phyloP scores from a whole-genome alignment of 2,797 vertebrate genomes.

The Eidolon dupreanum region DNA sequence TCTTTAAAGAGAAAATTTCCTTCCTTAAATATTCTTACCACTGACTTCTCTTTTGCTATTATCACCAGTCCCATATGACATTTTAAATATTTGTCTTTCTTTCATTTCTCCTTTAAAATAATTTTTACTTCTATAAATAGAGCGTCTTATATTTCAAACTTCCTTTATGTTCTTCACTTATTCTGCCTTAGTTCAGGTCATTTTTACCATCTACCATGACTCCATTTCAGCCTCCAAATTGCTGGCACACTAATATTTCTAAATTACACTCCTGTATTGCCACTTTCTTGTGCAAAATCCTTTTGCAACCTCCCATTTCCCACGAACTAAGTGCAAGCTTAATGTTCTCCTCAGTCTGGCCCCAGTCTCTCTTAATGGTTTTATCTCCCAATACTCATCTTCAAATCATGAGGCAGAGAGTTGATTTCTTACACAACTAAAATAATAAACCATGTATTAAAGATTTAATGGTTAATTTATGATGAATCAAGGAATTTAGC shows the following conservation, averaged over 20 bases:
- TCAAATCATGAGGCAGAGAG: neutral
- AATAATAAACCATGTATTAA: neutral
- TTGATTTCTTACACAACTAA: neutral
- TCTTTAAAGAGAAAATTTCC: neutral
- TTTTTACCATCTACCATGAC: neutral
- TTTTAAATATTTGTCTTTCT: neutral
- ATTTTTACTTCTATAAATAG: neutral
- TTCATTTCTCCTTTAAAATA: slow-evolving; percentile 20
- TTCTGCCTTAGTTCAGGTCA: neutral
- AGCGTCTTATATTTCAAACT: neutral
- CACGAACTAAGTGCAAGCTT: neutral
- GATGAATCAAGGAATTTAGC: neutral
- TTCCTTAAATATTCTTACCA: neutral
- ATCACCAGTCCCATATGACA: neutral
- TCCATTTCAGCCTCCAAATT: neutral
- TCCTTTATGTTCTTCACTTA: neutral
- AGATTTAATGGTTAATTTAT: neutral
- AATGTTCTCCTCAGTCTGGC: neutral
- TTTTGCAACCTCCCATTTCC: neutral
- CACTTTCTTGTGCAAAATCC: neutral
- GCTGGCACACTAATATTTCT: neutral
- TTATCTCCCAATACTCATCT: neutral
- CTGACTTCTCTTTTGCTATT: neutral
- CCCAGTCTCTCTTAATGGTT: neutral
- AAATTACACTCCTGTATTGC: neutral